phyloP scores from a whole-genome alignment of 2,888 invertebrate species.

The Ceriagrion tenellum region DNA sequence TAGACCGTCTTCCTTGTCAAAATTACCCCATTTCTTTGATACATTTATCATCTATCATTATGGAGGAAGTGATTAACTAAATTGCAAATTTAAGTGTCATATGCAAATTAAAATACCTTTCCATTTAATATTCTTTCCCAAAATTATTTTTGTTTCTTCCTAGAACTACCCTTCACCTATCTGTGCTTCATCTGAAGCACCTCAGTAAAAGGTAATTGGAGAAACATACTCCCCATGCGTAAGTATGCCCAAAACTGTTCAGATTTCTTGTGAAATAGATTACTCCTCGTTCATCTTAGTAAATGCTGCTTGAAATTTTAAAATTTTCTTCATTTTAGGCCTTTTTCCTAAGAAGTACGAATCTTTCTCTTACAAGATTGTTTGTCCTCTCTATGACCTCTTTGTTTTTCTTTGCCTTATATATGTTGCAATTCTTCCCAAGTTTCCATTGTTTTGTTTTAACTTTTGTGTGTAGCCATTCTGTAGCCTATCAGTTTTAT shows the following conservation, averaged over 20 bases:
- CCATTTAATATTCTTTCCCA: constrained; percentile 43
- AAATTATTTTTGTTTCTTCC: constrained; percentile 50
- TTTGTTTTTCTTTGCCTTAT: neutral
- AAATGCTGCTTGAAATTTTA: neutral
- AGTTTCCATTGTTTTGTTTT: neutral
- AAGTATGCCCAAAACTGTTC: constrained; percentile 55
- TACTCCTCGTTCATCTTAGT: neutral
- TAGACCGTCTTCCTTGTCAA: constrained; percentile 85
- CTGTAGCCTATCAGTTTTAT: neutral
- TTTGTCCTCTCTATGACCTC: neutral
- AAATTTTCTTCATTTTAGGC: neutral
- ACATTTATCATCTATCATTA: constrained; percentile 13
- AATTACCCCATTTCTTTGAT: constrained; percentile 81
- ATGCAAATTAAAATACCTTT: constrained; percentile 36
- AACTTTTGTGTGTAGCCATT: neutral
- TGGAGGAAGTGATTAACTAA: constrained; percentile 30
- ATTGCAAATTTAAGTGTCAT: constrained; percentile 37
- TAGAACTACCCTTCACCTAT: neutral
- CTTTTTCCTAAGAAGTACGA: neutral
- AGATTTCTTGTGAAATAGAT: neutral
- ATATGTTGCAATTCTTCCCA: neutral
- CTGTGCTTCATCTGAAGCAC: constrained; percentile 44
- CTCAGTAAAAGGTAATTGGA: constrained; percentile 30
- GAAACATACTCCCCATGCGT: constrained; percentile 6
- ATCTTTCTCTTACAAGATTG: neutral